Conservation (phyloP, 1,140 invertebrate species). For the Leptinotarsa lineolata region DNA sequence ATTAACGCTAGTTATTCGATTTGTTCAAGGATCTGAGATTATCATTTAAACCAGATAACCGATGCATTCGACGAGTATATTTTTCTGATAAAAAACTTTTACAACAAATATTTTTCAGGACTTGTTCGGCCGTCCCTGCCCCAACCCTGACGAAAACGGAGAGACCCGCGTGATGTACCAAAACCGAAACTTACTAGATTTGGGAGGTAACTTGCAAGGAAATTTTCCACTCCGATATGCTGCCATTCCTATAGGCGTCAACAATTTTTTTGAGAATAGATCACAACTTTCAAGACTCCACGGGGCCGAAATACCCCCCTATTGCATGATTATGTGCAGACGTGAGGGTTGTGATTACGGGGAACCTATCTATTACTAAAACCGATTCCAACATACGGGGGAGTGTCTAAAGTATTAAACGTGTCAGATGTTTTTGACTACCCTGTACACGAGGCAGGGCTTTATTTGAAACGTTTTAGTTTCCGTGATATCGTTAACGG, state of each 20-base stretch:
- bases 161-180: background rate
- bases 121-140: too few species aligned
- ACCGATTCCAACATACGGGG: background rate
- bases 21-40: too few species aligned
- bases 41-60: too few species aligned
- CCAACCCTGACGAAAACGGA: too few species aligned
- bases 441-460: background rate
- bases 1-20: too few species aligned
- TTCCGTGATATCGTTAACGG: background rate
- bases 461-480: background rate
- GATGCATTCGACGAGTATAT: too few species aligned
- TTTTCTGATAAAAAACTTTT: too few species aligned
- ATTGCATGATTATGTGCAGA: background rate
- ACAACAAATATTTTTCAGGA: too few species aligned
- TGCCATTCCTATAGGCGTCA: background rate
- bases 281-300: constrained; percentile 17
- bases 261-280: constrained; percentile 1
- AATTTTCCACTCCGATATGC: background rate
- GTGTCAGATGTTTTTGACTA: background rate
- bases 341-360: background rate
- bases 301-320: background rate
- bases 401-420: background rate
- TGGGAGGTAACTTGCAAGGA: background rate
- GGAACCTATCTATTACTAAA: constrained; percentile 15
- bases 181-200: constrained; percentile 12